Evolutionary conservation across 2,113 vertebrate species (phyloP), one percentile per base, ranked within the genome.

Genomic region (Solenodon paradoxus): DNA sequence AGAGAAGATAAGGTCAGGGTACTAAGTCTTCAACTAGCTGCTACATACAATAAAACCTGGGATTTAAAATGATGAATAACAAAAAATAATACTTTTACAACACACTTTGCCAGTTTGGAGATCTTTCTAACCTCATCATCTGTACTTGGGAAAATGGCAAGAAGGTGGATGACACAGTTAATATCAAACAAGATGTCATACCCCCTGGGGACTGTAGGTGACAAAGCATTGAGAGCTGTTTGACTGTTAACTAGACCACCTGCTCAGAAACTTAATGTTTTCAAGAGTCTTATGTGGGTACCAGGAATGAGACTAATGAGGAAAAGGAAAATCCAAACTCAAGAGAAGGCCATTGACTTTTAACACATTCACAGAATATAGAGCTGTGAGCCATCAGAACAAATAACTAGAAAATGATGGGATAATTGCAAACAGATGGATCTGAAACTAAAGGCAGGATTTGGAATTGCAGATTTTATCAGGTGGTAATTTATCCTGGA

Each of bases 341-440:
- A 94, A 16, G 38, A 68, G 80, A 79, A 95, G 66, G 47, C 11
- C 42, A 82, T 40, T 90, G 69, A 30, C 40, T 92, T 90, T 75
- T 88, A 84, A 66, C 59, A 83, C 88, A 69, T 79, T 49, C 75
- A 94, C 80, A 88, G 71, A 68, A 40, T 74, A 68, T 5, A 35
- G 57, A 92, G 40, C 91, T 96, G 75, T 84, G 95, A 96, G 84
- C 47, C 80, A 92, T 96, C 88, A 96, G 81, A 66, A 92, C 57
- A 96, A 96, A 95, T 89, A 82, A 90, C 93, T 69, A 90, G n/a
- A 59, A 84, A 90, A 96, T 90, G 88, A 93, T 86, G 72, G 69
- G 42, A 79, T 90, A 90, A 97, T 94, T 90, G 72, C 75, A 96
- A 96, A 79, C 96, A 96, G 75, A 94, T 92, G 88, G 92, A 94